These are phyloP conservation scores for Muntiacus muntjak DNA, from an alignment of 2,113 vertebrate species.

Conservation along the genomic window DNA sequence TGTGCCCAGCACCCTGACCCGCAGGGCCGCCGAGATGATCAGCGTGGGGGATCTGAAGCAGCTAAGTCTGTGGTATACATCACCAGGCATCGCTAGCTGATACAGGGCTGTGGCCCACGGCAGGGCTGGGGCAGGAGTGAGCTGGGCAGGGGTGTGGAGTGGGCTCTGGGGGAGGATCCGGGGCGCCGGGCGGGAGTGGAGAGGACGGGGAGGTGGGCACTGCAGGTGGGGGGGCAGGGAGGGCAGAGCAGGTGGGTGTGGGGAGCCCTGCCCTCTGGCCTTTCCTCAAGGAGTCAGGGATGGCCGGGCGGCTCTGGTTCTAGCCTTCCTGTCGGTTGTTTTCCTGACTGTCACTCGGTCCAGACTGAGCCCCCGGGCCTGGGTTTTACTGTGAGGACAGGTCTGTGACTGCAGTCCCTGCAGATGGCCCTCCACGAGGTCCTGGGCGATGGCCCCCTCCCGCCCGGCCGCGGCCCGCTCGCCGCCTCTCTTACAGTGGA, in stretches of 20 bases:
- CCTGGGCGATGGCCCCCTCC: accelerated
- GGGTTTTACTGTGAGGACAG: not conserved
- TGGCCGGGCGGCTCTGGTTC: accelerated
- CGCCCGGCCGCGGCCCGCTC: accelerated
- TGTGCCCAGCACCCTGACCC: no score
- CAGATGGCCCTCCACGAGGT: accelerated
- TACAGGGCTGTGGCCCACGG: not conserved
- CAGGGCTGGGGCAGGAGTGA: not conserved
- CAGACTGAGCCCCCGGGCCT: accelerated
- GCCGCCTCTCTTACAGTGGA: constrained; percentile 83
- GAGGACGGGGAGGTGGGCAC: not conserved
- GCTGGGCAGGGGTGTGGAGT: accelerated
- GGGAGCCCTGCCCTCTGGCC: not conserved
- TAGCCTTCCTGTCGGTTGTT: accelerated
- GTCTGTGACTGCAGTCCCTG: not conserved
- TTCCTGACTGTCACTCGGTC: accelerated
- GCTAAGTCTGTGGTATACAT: not conserved
- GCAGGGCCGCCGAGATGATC: accelerated
- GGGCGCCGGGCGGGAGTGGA: not conserved
- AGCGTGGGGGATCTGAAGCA: not conserved
- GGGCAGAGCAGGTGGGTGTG: accelerated
- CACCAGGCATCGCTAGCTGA: accelerated
- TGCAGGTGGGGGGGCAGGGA: accelerated
- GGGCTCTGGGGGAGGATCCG: not conserved
- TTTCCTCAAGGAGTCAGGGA: accelerated